Base-by-base conservation (phyloP, 2,888 invertebrate genomes). In the Amblyteles armatorius region DNA sequence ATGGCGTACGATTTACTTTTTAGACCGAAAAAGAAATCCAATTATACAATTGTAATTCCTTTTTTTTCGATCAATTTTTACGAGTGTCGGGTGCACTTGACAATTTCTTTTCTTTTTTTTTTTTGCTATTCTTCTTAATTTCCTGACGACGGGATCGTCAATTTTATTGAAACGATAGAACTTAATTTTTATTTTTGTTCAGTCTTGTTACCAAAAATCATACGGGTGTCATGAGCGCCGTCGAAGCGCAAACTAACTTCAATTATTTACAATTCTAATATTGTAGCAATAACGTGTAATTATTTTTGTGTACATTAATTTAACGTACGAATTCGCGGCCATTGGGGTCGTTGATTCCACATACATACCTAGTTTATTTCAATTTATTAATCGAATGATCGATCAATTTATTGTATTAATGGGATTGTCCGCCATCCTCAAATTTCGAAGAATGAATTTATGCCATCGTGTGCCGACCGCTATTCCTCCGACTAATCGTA, bases 391-490 rank as follows among this genome's bases (percentile, higher is more conserved):
- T 29, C 26, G 11, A 29, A 13, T 13, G 13, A 60, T 22, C 9
- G 55, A 22, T 60, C 26, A 60, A 52, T 52, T 19, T n/a, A 52
- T n/a, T 19, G 50, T 19, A 19, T 71, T 44, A 52, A 19, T 36
- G 71, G 44, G 55, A 44, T 40, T 44, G 76, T 83, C 84, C 69
- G 77, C 81, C 72, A 74, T 57, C 57, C 73, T 82, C 84, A 52
- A 74, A 87, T 89, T 83, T 77, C 77, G 82, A 87, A 86, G 86
- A 87, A 88, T 88, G 83, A 89, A 77, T 90, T 87, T 88, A 90
- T 91, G 89, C 91, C 92, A 92, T 89, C 88, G 90, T 87, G 92
- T 92, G 91, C 92, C 91, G 91, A 90, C 50, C 33, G 26, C 72
- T 52, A 78, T 78, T 84, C 52, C 77, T 81, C 74, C 73, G 19